Evolutionary conservation across 2,888 invertebrate genomes (phyloP), one percentile per base, ranked within the genome.

Genomic region (Limulus polyphemus): DNA sequence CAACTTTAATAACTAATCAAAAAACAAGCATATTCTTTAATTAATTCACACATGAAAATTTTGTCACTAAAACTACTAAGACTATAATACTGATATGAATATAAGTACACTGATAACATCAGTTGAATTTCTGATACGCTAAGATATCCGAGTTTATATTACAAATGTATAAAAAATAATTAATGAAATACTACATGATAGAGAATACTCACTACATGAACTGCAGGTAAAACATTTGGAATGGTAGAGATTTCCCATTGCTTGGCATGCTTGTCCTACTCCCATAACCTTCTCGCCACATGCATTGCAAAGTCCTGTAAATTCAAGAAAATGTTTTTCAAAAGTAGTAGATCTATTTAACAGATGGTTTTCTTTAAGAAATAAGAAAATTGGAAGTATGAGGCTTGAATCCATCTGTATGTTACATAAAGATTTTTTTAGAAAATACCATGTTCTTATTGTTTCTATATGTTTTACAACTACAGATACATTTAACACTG

Each of bases 201-300:
- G 32, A 32, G 52, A 52, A 16, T 13, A 55, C 62, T 61, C 46
- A 65, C 65, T 95, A 79, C 98, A 98, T 3, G 94, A 94, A 77
- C 93, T 94, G 77, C 98, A 98, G 71, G 94, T 91, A 76, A 98
- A 98, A 77, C 98, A 98, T 78, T 90, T 91, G n/a, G 95, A 94
- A 77, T 98, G 97, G 77, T 97, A 98, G 47, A 97, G 81, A 76
- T 95, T 94, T 48, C 95, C 95, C 95, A 97, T 97, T 0, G 97
- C 97, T 76, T 97, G 95, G 75, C 97, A 97, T 1, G 95, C 97
- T 75, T 95, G 94, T 0, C 90, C 92, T 4, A 93, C 92, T 10
- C 95, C 95, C 1, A 91, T 91, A 47, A 97, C 94, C 76, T 92
- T 91, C 69, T 93, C 92, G 32, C 89, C 88, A 76, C 97, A 97